A percentile compares a stretch with the other conserved stretches of the same genome.
Evolutionary conservation across 2,113 vertebrate genomes (phyloP).

Genomic region (Osmerus mordax): DNA sequence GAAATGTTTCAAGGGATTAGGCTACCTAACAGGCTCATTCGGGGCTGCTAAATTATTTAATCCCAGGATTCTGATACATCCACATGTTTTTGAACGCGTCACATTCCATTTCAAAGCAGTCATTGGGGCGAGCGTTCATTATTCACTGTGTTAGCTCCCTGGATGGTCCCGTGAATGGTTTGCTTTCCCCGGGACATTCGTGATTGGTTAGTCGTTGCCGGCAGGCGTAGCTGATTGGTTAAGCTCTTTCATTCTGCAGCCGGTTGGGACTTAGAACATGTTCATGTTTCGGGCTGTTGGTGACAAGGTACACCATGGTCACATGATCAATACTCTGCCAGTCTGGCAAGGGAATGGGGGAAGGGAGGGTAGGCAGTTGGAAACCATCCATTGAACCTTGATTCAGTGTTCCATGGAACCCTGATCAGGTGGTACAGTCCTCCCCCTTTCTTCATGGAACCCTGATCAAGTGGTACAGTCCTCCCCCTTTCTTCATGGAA

Average conservation of each 20-base stretch:
- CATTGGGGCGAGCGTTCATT: conserved; percentile 56
- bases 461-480: no score
- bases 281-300: not conserved
- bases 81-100: conserved; percentile 60
- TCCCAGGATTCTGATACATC: conserved; percentile 49
- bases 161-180: conserved; percentile 35
- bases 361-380: no score
- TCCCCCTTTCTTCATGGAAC: no score
- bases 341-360: not conserved
- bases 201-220: conserved; percentile 37
- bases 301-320: not conserved
- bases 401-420: no score
- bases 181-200: conserved; percentile 41
- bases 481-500: no score
- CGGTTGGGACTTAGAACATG: not conserved
- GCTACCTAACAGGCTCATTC: conserved; percentile 69
- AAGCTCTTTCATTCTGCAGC: conserved; percentile 47
- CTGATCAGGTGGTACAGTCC: no score
- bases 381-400: no score
- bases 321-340: conserved; percentile 28
- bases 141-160: conserved; percentile 49
- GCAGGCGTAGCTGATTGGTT: conserved; percentile 50
- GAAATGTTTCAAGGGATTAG: conserved; percentile 50
- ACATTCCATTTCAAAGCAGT: conserved; percentile 62
- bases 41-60: conserved; percentile 68